A percentile compares a stretch with the other conserved stretches of the same genome.
These are phyloP conservation scores for Mobula hypostoma DNA, from an alignment of 2,113 vertebrate species.

Conservation along the genomic window DNA sequence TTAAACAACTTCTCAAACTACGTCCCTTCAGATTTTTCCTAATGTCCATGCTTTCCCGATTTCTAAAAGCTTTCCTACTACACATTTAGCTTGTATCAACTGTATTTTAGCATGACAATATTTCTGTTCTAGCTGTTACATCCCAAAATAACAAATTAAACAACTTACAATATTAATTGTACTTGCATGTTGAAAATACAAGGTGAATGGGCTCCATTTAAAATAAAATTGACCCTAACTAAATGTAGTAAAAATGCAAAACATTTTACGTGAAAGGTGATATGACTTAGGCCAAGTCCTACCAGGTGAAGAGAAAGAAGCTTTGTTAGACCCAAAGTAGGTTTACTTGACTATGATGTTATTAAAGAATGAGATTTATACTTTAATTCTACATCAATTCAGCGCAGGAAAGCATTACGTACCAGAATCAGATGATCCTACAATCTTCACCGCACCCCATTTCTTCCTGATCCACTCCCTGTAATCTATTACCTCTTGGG, in stretches of 20 bases:
- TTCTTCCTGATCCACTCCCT: constrained; percentile 35
- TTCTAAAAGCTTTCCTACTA: too few relatives aligned
- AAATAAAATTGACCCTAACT: neutral
- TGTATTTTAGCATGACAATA: neutral
- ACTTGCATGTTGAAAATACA: neutral
- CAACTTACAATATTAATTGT: neutral
- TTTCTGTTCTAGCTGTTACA: too few relatives aligned
- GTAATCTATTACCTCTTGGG: constrained; percentile 35
- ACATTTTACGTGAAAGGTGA: neutral
- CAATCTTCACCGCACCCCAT: constrained; percentile 4
- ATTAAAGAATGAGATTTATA: neutral
- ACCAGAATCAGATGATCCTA: constrained; percentile 29
- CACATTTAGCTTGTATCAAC: neutral
- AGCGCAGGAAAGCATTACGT: neutral
- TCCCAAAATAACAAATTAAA: neutral
- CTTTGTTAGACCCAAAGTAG: neutral
- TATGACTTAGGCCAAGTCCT: neutral
- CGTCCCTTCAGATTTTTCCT: too few relatives aligned
- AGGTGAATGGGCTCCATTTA: neutral
- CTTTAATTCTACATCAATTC: neutral
- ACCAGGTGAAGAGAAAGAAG: neutral
- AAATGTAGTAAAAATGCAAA: neutral
- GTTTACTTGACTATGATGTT: neutral
- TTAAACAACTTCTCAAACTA: too few relatives aligned
- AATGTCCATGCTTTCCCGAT: too few relatives aligned